A percentile compares a stretch with the other conserved stretches of the same genome.
phyloP scores from a whole-genome alignment of 2,113 vertebrate genomes.

The Gila orcuttii region DNA sequence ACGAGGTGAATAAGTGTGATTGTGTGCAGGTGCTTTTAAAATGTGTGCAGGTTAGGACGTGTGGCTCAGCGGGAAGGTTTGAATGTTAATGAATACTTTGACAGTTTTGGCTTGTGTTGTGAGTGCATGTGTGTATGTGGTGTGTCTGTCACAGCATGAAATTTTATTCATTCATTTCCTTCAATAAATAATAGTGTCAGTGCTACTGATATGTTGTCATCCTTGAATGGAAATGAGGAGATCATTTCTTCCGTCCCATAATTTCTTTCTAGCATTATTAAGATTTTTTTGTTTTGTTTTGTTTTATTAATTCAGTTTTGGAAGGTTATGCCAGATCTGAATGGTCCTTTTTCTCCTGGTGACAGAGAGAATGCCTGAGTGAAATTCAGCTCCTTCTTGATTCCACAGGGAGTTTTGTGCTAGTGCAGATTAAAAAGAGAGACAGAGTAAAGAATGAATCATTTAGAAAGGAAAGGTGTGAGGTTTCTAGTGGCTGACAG shows the following conservation, averaged over 20 bases:
- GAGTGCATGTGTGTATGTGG: neutral
- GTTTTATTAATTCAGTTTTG: neutral
- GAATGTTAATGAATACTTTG: conserved; percentile 32
- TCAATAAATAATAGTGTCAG: conserved; percentile 38
- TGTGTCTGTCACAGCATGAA: conserved; percentile 3
- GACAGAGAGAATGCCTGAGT: neutral
- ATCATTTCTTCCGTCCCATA: neutral
- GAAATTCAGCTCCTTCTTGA: conserved; percentile 10
- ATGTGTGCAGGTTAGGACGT: conserved; percentile 25
- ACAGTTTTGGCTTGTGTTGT: conserved; percentile 26
- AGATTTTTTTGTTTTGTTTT: neutral
- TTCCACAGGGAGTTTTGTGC: conserved; percentile 11
- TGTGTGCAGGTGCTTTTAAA: conserved; percentile 35
- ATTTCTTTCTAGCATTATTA: neutral
- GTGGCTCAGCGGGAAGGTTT: neutral
- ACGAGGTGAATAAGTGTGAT: conserved; percentile 19
- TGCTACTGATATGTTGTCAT: conserved; percentile 12
- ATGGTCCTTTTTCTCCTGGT: conserved; percentile 8
- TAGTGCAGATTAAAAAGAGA: conserved; percentile 28
- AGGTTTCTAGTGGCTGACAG: conserved; percentile 10
- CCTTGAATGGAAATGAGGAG: conserved; percentile 9
- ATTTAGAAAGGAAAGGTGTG: conserved; percentile 37
- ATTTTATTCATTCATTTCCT: conserved; percentile 27
- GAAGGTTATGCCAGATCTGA: neutral
- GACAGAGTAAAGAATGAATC: conserved; percentile 23